phyloP scores from a whole-genome alignment of 2,113 vertebrate genomes.

The Strix aluco region DNA sequence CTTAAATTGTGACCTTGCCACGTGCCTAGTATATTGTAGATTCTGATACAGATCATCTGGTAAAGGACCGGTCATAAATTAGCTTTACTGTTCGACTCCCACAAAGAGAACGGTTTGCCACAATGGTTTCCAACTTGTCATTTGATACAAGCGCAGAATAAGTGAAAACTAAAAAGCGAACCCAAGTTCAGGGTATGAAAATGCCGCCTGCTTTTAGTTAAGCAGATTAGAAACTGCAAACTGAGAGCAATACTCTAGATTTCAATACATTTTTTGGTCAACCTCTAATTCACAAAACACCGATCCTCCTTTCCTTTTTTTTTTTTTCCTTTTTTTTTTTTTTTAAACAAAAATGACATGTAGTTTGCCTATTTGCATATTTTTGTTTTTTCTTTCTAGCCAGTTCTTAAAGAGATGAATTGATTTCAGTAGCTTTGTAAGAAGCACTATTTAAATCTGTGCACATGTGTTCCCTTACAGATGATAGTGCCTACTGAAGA shows the following conservation, averaged over 20 bases:
- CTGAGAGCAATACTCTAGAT: conserved; percentile 42
- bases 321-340: not conserved
- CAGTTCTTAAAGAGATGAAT: conserved; percentile 55
- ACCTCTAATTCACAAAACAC: conserved; percentile 62
- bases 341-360: conserved; percentile 8
- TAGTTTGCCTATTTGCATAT: conserved; percentile 39
- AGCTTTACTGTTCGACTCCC: conserved; percentile 75
- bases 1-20: conserved; percentile 91
- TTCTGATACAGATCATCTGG: conserved; percentile 84
- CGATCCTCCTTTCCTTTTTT: not conserved
- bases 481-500: conserved; percentile 61
- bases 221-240: conserved; percentile 67
- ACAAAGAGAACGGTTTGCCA: conserved; percentile 75
- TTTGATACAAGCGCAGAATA: conserved; percentile 58
- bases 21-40: conserved; percentile 86
- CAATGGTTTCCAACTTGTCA: conserved; percentile 77
- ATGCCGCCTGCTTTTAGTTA: conserved; percentile 47
- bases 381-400: conserved; percentile 59
- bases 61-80: conserved; percentile 84
- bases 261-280: conserved; percentile 63
- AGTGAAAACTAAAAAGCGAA: conserved; percentile 64
- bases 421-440: conserved; percentile 57
- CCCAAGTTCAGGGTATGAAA: conserved; percentile 60
- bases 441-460: conserved; percentile 59
- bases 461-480: conserved; percentile 59